Conservation (phyloP, 2,888 invertebrate genomes). For the Flabesymbios commensalis region DNA sequence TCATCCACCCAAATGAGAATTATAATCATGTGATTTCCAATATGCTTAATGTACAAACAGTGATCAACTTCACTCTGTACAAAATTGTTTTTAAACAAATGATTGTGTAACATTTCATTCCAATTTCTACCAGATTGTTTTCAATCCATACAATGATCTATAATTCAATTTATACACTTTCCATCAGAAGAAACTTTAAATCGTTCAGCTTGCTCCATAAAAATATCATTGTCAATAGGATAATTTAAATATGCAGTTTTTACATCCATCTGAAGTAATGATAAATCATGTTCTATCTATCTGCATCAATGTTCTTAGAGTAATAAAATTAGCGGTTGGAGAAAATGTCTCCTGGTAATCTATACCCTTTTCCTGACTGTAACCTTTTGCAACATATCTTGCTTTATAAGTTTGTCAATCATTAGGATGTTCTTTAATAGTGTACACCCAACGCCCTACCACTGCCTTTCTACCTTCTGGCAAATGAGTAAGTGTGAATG, state of each 20-base stretch:
- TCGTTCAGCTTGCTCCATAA: conserved; percentile 31
- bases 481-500: not conserved
- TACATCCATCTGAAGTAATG: conserved; percentile 33
- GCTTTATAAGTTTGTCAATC: conserved; percentile 26
- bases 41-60: not conserved
- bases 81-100: conserved; percentile 19
- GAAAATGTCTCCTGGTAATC: conserved; percentile 38
- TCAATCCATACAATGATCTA: conserved; percentile 34
- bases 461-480: conserved; percentile 1
- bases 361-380: conserved; percentile 25
- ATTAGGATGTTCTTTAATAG: conserved; percentile 22
- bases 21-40: not conserved
- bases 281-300: conserved; percentile 25
- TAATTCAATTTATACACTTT: conserved; percentile 22
- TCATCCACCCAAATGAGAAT: conserved; percentile 3
- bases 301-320: conserved; percentile 28
- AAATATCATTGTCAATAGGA: conserved; percentile 33
- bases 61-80: not conserved
- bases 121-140: conserved; percentile 34
- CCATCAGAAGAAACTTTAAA: conserved; percentile 4
- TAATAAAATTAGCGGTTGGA: conserved; percentile 30
- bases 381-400: conserved; percentile 33
- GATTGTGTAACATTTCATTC: conserved; percentile 22
- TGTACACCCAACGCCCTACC: conserved; percentile 4
- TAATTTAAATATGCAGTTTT: conserved; percentile 32